Evolutionary conservation across 2,888 invertebrate species (phyloP).

Genomic region (Ganaspis brasiliensis): DNA sequence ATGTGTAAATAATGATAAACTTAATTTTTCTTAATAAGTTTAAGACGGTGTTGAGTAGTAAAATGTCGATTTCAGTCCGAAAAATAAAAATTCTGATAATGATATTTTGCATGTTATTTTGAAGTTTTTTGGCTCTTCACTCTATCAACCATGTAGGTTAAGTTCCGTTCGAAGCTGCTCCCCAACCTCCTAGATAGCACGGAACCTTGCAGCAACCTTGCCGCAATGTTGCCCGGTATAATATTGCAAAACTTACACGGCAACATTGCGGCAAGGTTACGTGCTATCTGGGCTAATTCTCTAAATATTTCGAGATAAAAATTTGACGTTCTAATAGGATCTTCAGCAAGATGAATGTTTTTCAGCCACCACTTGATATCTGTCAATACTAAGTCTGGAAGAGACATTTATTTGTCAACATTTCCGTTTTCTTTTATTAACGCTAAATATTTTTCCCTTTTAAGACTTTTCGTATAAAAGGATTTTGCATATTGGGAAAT

Average conservation of each 20-base stretch:
- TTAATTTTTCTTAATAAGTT: too few relatives aligned
- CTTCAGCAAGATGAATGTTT: slow-evolving; percentile 36
- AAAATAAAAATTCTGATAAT: too few relatives aligned
- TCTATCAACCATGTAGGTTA: slow-evolving; percentile 14
- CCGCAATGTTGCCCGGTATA: too few relatives aligned
- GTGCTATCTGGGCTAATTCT: slow-evolving; percentile 58
- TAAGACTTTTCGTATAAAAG: slow-evolving; percentile 46
- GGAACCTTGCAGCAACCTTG: too few relatives aligned
- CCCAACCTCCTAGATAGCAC: too few relatives aligned
- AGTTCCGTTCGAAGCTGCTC: slow-evolving; percentile 45
- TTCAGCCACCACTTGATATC: slow-evolving; percentile 57
- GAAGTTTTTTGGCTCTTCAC: background rate
- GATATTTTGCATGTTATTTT: too few relatives aligned
- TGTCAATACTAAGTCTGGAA: background rate
- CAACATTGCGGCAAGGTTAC: too few relatives aligned
- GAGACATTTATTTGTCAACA: slow-evolving; percentile 50
- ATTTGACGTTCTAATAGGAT: slow-evolving; percentile 43
- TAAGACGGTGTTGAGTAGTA: too few relatives aligned
- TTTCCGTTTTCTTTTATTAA: slow-evolving; percentile 45
- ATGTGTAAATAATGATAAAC: too few relatives aligned
- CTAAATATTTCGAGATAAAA: slow-evolving; percentile 52
- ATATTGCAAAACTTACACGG: too few relatives aligned
- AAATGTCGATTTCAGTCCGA: too few relatives aligned
- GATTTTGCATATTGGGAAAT: slow-evolving; percentile 3
- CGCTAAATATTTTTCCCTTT: slow-evolving; percentile 48